phyloP scores from a whole-genome alignment of 2,113 vertebrate genomes.

The Ceratotherium simum region DNA sequence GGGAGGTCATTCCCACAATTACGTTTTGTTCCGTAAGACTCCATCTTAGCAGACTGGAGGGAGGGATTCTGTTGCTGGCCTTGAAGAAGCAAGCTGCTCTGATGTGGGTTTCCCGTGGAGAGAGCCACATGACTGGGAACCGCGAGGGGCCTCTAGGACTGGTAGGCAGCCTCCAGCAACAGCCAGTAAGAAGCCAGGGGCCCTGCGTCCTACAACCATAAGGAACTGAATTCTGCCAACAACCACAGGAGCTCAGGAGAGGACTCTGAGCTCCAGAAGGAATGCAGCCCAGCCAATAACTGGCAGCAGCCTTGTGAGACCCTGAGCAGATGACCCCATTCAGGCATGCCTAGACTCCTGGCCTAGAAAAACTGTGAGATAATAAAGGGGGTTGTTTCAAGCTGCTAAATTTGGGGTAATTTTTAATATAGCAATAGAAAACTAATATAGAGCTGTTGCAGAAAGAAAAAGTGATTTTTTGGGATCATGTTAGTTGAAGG shows the following conservation, averaged over 20 bases:
- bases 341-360: background rate
- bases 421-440: background rate
- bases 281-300: rapidly evolving
- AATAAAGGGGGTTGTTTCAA: background rate
- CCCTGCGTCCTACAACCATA: background rate
- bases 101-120: background rate
- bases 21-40: background rate
- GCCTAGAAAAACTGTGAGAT: background rate
- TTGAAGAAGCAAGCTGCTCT: background rate
- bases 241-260: background rate
- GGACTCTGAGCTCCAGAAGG: background rate
- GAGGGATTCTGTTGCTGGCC: background rate
- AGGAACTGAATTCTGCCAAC: background rate
- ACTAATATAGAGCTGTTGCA: background rate
- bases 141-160: background rate
- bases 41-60: background rate
- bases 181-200: background rate
- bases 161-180: background rate
- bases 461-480: background rate
- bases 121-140: background rate
- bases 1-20: too few species aligned
- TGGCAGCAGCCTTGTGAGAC: background rate
- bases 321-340: background rate
- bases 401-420: background rate
- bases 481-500: background rate